phyloP scores from a whole-genome alignment of 2,797 vertebrate genomes.

The Takifugu ocellatus region DNA sequence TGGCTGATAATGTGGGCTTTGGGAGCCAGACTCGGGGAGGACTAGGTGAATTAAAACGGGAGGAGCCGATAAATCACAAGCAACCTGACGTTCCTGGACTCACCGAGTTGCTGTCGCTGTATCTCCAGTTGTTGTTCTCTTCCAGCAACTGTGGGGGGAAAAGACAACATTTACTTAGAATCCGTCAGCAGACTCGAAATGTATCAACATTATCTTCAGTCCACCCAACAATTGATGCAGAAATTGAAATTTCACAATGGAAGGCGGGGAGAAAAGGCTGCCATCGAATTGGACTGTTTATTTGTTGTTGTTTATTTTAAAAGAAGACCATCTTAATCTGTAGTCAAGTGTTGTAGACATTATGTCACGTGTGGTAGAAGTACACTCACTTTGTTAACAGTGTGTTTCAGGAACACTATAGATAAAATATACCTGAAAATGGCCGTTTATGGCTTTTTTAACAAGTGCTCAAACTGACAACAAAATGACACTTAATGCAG shows the following conservation, averaged over 20 bases:
- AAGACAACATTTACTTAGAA: not conserved
- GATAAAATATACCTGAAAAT: too few relatives aligned
- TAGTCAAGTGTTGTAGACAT: too few relatives aligned
- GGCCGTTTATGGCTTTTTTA: too few relatives aligned
- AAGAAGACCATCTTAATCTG: too few relatives aligned
- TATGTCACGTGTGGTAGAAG: too few relatives aligned
- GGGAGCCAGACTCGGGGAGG: not conserved
- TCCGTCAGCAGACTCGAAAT: slow-evolving; percentile 2
- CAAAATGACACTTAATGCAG: too few relatives aligned
- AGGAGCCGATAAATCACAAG: slow-evolving; percentile 5
- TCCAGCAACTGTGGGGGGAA: slow-evolving; percentile 5
- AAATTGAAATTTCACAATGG: slow-evolving; percentile 1
- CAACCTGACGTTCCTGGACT: slow-evolving; percentile 3
- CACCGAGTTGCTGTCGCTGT: slow-evolving; percentile 11
- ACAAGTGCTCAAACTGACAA: too few relatives aligned
- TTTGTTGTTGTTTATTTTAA: too few relatives aligned
- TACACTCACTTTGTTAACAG: too few relatives aligned
- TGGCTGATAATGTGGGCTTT: not conserved
- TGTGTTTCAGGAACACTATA: too few relatives aligned
- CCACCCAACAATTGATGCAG: not conserved
- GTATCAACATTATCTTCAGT: not conserved
- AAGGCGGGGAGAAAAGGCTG: too few relatives aligned
- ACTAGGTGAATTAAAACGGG: not conserved
- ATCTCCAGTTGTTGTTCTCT: slow-evolving; percentile 12
- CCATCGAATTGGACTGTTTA: too few relatives aligned